Percentiles rank a stretch among this genome's conserved stretches.
Evolutionary conservation across 2,113 vertebrate genomes (phyloP).

Genomic region (Holacanthus passer): DNA sequence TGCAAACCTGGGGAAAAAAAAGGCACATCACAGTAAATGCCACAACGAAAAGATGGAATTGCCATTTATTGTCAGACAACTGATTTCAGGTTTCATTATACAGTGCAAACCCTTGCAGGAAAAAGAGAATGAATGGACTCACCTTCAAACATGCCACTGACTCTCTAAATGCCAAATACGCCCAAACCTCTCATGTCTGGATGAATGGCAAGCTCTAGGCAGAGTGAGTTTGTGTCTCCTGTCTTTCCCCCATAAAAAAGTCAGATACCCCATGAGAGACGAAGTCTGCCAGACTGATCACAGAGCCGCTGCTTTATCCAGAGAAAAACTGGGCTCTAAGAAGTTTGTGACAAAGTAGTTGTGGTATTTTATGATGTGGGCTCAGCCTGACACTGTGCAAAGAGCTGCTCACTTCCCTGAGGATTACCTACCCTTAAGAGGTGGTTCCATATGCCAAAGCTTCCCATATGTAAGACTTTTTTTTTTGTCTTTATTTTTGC

Average conservation of each 20-base stretch:
- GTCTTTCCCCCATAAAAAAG: conserved; percentile 52
- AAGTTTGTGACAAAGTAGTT: conserved; percentile 65
- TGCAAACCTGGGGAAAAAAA: not conserved
- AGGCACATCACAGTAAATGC: conserved; percentile 1
- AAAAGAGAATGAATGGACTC: conserved; percentile 60
- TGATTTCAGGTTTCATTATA: conserved; percentile 57
- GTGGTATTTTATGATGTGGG: conserved; percentile 59
- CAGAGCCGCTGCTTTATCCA: conserved; percentile 55
- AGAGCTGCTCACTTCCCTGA: conserved; percentile 18
- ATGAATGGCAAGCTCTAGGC: conserved; percentile 61
- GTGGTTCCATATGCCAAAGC: conserved; percentile 34
- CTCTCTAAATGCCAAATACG: conserved; percentile 64
- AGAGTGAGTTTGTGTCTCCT: conserved; percentile 57
- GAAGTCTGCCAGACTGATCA: conserved; percentile 62
- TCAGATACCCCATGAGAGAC: conserved; percentile 53
- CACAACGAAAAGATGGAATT: conserved; percentile 37
- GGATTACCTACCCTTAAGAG: conserved; percentile 43
- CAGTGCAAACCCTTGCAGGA: conserved; percentile 29
- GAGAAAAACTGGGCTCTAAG: conserved; percentile 57
- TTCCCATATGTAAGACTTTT: not conserved
- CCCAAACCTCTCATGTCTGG: conserved; percentile 57
- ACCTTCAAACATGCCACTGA: conserved; percentile 61
- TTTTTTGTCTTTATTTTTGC: not conserved
- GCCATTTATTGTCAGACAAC: conserved; percentile 39
- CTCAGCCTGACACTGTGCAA: conserved; percentile 50